Evolutionary conservation across 2,797 vertebrate genomes (phyloP).

Genomic region (Antrozous pallidus): DNA sequence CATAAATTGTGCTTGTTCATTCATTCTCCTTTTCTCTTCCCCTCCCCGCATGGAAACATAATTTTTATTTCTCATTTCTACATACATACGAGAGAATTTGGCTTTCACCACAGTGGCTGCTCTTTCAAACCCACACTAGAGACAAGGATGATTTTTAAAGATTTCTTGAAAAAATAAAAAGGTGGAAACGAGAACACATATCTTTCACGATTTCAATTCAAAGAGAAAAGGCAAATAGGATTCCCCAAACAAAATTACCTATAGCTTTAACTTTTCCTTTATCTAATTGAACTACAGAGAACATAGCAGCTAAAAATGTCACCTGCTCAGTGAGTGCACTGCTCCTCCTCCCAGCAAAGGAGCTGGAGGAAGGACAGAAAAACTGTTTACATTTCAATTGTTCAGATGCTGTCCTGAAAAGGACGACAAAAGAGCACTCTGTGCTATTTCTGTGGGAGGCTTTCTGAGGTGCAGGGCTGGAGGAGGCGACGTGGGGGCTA

Average conservation of each 20-base stretch:
- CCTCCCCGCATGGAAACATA: not conserved
- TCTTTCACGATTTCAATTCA: slow-evolving; percentile 18
- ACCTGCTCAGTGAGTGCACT: slow-evolving; percentile 58
- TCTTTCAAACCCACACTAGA: slow-evolving; percentile 44
- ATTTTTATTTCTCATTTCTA: slow-evolving; percentile 51
- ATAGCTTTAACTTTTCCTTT: slow-evolving; percentile 72
- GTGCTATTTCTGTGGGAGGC: slow-evolving; percentile 62
- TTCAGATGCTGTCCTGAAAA: slow-evolving; percentile 62
- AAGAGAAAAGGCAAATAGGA: slow-evolving; percentile 51
- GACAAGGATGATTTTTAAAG: slow-evolving; percentile 47
- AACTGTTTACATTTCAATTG: slow-evolving; percentile 79
- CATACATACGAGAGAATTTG: not conserved
- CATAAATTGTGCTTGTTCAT: slow-evolving; percentile 62
- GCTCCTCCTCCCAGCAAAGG: not conserved
- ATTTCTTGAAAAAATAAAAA: not conserved
- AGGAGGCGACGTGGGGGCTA: slow-evolving; percentile 36
- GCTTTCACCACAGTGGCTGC: slow-evolving; percentile 10
- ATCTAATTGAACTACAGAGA: slow-evolving; percentile 72
- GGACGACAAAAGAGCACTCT: slow-evolving; percentile 72
- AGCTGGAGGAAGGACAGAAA: slow-evolving; percentile 64
- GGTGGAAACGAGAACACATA: not conserved
- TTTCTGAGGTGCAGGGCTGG: slow-evolving; percentile 52
- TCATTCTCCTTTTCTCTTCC: slow-evolving; percentile 65
- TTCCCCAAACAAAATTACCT: slow-evolving; percentile 60
- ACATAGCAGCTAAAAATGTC: slow-evolving; percentile 60